Conservation (phyloP, 2,888 invertebrate species). For the Eupeodes luniger region DNA sequence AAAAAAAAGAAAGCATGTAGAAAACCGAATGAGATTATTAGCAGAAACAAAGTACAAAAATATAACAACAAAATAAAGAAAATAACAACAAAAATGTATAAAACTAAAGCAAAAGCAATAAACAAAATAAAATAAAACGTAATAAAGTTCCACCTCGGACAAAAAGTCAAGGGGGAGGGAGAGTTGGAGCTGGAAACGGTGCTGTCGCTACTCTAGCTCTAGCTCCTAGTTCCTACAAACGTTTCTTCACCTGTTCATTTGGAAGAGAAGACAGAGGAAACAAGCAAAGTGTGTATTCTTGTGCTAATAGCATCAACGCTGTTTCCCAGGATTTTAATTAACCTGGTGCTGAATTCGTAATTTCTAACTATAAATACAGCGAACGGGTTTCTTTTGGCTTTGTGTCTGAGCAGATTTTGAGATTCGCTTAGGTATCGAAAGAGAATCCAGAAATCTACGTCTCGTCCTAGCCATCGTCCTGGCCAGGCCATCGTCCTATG, state of each 20-base stretch:
- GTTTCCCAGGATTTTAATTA: conserved; percentile 65
- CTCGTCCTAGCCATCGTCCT: too few relatives aligned
- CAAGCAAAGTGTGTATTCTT: conserved; percentile 28
- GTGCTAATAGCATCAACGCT: conserved; percentile 53
- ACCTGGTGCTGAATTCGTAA: conserved; percentile 63
- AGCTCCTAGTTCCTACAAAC: neutral
- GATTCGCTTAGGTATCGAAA: neutral
- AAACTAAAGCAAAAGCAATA: conserved; percentile 18
- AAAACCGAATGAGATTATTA: conserved; percentile 57
- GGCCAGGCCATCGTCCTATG: neutral
- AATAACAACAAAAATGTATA: neutral
- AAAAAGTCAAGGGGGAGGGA: neutral
- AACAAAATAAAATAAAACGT: conserved; percentile 52
- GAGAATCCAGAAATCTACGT: conserved; percentile 13
- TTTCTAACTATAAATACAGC: conserved; percentile 47
- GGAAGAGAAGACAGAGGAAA: neutral
- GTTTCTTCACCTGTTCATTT: conserved; percentile 58
- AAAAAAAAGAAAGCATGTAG: conserved; percentile 5
- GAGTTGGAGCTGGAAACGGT: too few relatives aligned
- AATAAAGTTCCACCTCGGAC: conserved; percentile 43
- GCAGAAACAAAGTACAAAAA: neutral
- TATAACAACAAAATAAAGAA: neutral
- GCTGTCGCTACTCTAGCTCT: neutral
- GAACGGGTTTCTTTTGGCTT: conserved; percentile 6
- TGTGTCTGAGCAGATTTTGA: neutral